Evolutionary conservation across 2,797 vertebrate genomes (phyloP), one percentile per base, ranked within the genome.

Genomic region (Hippoglossus hippoglossus): DNA sequence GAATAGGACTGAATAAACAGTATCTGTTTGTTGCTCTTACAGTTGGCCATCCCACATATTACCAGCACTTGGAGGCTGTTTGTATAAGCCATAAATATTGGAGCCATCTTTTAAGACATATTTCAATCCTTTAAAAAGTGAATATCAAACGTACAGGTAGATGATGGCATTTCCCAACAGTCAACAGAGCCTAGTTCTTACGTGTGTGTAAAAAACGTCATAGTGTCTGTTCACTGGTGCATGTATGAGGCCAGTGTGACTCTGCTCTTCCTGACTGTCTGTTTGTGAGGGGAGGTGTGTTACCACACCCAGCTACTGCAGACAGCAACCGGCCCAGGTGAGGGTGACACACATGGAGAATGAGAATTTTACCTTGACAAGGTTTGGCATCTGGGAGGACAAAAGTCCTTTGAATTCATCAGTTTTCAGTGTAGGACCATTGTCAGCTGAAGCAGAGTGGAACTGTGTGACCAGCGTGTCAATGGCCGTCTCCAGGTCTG

Each of bases 401-500:
- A 95, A 49, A 10, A 95, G 92, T 12, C 44, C 68, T 82, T 94
- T 94, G 78, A 95, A 95, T 67, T 95, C 94, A 5, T 95, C 93
- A 0, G 62, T 67, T 73, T 94, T 95, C 77, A 95, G 91, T 0
- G 84, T 86, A 13, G 87, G 8, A 34, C 73, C 44, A 1, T 93
- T 94, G 82, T 91, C 88, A 8, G 71, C 72, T 13, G 93, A 92
- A n/a, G 94, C 93, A 1, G 73, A 47, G 51, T 95, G 94, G 85
- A 95, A 95, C 86, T 94, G 89, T 72, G 80, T 86, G 75, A 95
- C 95, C 92, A 95, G 76, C 0, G 93, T 94, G 63, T 82, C 66
- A 63, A 95, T 92, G 89, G 95, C 94, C 0, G 86, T 92, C 89
- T 95, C 94, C 61, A 95, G 87, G 61, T 93, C 93, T 57, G 95